These are phyloP conservation scores for Onthophagus taurus DNA, from an alignment of 1,140 invertebrate genomes.

Conservation along the genomic window DNA sequence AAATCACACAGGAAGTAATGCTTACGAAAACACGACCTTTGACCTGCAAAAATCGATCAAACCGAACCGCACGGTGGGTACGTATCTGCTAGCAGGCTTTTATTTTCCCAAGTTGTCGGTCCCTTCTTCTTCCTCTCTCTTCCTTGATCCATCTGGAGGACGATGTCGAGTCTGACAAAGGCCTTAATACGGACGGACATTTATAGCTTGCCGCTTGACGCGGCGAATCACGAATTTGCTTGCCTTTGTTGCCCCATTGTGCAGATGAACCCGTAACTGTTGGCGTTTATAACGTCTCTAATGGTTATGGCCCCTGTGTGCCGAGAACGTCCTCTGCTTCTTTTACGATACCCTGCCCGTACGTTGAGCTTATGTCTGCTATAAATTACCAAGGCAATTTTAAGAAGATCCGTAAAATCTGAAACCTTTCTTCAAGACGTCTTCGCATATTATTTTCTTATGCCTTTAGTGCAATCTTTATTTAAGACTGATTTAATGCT, in stretches of 20 bases:
- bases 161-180: slow-evolving; percentile 14
- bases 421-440: too few relatives aligned
- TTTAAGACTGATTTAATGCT: too few relatives aligned
- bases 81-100: too few relatives aligned
- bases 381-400: slow-evolving; percentile 21
- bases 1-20: too few relatives aligned
- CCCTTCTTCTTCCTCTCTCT: slow-evolving; percentile 5
- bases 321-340: slow-evolving; percentile 20
- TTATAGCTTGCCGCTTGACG: slow-evolving; percentile 26
- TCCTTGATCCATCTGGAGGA: slow-evolving; percentile 4
- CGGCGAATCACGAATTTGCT: slow-evolving; percentile 29
- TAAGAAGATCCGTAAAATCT: too few relatives aligned
- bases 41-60: too few relatives aligned
- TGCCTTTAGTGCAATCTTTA: too few relatives aligned
- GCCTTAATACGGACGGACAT: slow-evolving; percentile 27
- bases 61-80: too few relatives aligned
- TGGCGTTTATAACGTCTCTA: slow-evolving; percentile 29
- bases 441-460: too few relatives aligned
- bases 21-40: too few relatives aligned
- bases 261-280: slow-evolving; percentile 29
- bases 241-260: slow-evolving; percentile 27
- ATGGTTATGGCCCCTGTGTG: slow-evolving; percentile 28
- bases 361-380: slow-evolving; percentile 16
- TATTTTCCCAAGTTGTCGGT: too few relatives aligned
- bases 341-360: slow-evolving; percentile 19